These are phyloP conservation scores for Aphaenogaster ashmeadi DNA, from an alignment of 1,140 invertebrate genomes.

Conservation along the genomic window DNA sequence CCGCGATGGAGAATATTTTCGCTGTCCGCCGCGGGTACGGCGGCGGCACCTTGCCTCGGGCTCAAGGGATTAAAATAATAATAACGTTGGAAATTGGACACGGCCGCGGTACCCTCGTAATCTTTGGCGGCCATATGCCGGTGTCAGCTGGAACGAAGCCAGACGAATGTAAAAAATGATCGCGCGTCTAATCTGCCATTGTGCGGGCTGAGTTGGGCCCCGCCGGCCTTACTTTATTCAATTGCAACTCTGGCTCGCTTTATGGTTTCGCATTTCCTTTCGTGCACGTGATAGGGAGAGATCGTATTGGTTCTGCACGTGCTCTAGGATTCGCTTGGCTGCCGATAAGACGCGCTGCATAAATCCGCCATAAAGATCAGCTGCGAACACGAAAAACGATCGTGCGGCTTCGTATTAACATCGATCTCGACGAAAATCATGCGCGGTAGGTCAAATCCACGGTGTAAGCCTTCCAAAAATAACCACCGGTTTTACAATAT, in stretches of 20 bases:
- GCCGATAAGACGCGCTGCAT: constrained; percentile 63
- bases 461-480: constrained; percentile 6
- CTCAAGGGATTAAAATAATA: constrained; percentile 84
- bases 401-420: neutral
- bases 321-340: constrained; percentile 25
- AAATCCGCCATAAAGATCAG: constrained; percentile 64
- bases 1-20: constrained; percentile 45
- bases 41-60: constrained; percentile 68
- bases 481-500: constrained; percentile 7
- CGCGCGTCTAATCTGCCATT: constrained; percentile 82
- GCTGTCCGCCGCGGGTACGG: constrained; percentile 14
- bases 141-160: constrained; percentile 80
- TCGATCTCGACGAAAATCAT: neutral
- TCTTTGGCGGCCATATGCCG: constrained; percentile 80
- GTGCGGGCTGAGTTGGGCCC: constrained; percentile 74
- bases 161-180: constrained; percentile 80
- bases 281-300: constrained; percentile 58
- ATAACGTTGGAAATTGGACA: constrained; percentile 85
- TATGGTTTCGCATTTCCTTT: constrained; percentile 67
- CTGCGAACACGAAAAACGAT: constrained; percentile 17
- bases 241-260: constrained; percentile 76
- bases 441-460: neutral
- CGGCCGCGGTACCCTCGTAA: constrained; percentile 79
- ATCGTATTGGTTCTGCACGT: constrained; percentile 55
- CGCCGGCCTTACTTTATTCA: constrained; percentile 81